phyloP scores from a whole-genome alignment of 2,113 vertebrate genomes.

The Oreochromis niloticus region DNA sequence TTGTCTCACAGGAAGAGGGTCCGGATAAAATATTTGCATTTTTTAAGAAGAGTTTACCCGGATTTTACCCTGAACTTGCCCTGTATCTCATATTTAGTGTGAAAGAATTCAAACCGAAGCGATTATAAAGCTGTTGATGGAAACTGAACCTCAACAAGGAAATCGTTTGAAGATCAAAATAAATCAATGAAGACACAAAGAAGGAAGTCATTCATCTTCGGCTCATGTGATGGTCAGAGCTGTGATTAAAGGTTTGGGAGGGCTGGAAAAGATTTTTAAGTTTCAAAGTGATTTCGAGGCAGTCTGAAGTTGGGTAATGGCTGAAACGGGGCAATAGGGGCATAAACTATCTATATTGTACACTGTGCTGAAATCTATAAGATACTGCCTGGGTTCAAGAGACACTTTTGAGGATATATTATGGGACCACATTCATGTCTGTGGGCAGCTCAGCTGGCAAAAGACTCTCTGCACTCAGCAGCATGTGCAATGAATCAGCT shows the following conservation, averaged over 20 bases:
- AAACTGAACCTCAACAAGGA: background rate
- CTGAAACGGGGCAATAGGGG: accelerated
- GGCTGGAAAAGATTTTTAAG: background rate
- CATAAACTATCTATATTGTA: background rate
- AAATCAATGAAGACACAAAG: background rate
- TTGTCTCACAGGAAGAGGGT: background rate
- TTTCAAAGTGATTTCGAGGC: background rate
- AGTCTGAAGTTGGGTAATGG: background rate
- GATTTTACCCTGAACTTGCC: background rate
- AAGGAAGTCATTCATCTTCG: background rate
- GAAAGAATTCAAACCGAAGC: background rate
- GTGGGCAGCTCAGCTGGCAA: background rate
- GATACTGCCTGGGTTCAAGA: background rate
- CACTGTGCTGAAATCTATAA: background rate
- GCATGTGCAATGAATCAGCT: background rate
- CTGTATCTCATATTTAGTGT: background rate
- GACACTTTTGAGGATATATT: background rate
- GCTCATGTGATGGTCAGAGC: background rate
- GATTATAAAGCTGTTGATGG: background rate
- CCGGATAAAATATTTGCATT: background rate
- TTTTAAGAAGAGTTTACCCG: accelerated
- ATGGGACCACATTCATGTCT: background rate
- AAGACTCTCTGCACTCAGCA: background rate
- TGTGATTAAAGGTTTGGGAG: background rate
- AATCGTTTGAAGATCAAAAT: background rate